Percentiles rank a stretch among this genome's conserved stretches.
phyloP scores from a whole-genome alignment of 2,797 vertebrate genomes.

The Sphaeramia orbicularis region DNA sequence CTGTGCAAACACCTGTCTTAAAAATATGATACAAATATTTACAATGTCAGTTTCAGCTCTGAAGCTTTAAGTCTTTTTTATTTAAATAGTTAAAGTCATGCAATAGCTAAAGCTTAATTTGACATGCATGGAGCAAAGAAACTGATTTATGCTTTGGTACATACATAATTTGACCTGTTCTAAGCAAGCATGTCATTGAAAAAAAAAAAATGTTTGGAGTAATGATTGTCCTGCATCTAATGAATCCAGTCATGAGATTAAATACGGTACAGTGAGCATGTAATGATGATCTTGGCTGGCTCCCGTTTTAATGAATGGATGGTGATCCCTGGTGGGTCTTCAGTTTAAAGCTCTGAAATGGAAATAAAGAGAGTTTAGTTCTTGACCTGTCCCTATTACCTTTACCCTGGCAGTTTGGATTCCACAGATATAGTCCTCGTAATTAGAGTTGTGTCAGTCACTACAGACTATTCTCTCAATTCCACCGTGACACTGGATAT shows the following conservation, averaged over 20 bases:
- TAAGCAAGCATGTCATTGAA: slow-evolving; percentile 31
- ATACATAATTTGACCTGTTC: slow-evolving; percentile 12
- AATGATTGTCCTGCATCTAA: slow-evolving; percentile 65
- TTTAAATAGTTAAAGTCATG: slow-evolving; percentile 53
- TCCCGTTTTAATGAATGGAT: slow-evolving; percentile 20
- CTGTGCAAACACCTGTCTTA: slow-evolving; percentile 53
- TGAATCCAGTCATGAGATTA: slow-evolving; percentile 38
- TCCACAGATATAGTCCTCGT: neutral
- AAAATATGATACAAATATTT: slow-evolving; percentile 66
- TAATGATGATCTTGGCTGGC: slow-evolving; percentile 23
- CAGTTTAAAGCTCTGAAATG: slow-evolving; percentile 54
- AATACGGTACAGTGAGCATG: slow-evolving; percentile 9
- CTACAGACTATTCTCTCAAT: slow-evolving; percentile 32
- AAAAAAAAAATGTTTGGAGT: slow-evolving; percentile 23
- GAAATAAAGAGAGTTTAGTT: slow-evolving; percentile 55
- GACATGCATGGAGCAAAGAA: slow-evolving; percentile 61
- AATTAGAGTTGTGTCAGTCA: slow-evolving; percentile 6
- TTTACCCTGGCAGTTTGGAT: neutral
- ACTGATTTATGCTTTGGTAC: slow-evolving; percentile 41
- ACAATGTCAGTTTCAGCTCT: slow-evolving; percentile 20
- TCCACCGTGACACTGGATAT: slow-evolving; percentile 40
- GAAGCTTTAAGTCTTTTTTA: slow-evolving; percentile 5
- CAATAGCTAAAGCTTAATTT: slow-evolving; percentile 45
- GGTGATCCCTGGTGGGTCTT: slow-evolving; percentile 12
- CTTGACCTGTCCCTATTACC: neutral